phyloP scores from a whole-genome alignment of 2,113 vertebrate species.

The Orycteropus afer region DNA sequence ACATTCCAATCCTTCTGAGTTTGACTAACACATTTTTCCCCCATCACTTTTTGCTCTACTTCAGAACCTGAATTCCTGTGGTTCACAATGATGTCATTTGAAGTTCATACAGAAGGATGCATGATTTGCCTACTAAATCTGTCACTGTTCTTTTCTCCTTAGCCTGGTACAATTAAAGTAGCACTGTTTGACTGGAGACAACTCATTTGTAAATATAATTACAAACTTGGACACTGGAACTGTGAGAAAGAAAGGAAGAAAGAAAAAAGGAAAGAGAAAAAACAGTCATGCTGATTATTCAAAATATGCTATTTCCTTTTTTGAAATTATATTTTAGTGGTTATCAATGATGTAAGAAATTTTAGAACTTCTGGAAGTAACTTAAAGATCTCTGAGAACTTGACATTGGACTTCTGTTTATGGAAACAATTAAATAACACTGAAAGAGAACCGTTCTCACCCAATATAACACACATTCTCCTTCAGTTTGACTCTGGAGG shows the following conservation, averaged over 20 bases:
- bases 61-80: neutral
- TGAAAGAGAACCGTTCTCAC: neutral
- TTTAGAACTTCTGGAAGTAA: neutral
- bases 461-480: neutral
- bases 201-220: slow-evolving; percentile 72
- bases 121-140: slow-evolving; percentile 42
- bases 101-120: neutral
- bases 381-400: neutral
- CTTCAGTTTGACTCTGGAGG: neutral
- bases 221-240: slow-evolving; percentile 42
- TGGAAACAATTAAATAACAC: neutral
- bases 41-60: neutral
- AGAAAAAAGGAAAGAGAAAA: slow-evolving; percentile 34
- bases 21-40: neutral
- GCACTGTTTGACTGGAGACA: slow-evolving; percentile 28
- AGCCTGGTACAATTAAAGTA: slow-evolving; percentile 56
- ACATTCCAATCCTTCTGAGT: neutral
- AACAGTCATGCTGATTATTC: neutral
- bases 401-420: slow-evolving; percentile 1
- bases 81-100: slow-evolving; percentile 17
- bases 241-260: slow-evolving; percentile 17
- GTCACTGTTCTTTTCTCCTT: slow-evolving; percentile 66
- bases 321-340: neutral
- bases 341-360: neutral
- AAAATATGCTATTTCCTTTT: slow-evolving; percentile 29